Evolutionary conservation across 1,140 invertebrate genomes (phyloP).

Genomic region (Vanessa tameamea): DNA sequence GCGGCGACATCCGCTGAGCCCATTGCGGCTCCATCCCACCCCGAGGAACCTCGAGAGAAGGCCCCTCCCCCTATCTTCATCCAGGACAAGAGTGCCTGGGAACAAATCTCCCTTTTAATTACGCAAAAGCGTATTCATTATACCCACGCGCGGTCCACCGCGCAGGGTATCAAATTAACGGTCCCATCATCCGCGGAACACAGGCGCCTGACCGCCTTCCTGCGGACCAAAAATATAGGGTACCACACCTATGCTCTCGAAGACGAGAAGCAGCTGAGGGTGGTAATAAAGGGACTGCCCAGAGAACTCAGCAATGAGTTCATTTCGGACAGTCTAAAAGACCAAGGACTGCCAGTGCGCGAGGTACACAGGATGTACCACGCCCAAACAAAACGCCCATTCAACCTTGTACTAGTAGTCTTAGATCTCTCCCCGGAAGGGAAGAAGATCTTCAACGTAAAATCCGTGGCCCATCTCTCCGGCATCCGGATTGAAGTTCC

Average conservation of each 20-base stretch:
- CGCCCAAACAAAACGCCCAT: not conserved
- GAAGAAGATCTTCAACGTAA: not conserved
- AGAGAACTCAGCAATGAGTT: not conserved
- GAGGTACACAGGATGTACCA: not conserved
- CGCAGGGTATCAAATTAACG: not conserved
- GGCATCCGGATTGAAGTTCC: not conserved
- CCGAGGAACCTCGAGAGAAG: not conserved
- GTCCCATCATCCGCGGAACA: not conserved
- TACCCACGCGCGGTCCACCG: not conserved
- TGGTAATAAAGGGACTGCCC: not conserved
- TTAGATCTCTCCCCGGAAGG: not conserved
- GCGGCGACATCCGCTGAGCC: not conserved
- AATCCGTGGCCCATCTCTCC: not conserved
- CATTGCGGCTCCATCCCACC: no score
- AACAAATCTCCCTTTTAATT: not conserved
- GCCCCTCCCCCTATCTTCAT: not conserved
- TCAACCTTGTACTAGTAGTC: not conserved
- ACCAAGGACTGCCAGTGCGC: not conserved
- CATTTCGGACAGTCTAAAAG: not conserved
- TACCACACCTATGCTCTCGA: not conserved
- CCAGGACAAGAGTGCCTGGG: not conserved
- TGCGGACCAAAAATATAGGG: not conserved
- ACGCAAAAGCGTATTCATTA: not conserved
- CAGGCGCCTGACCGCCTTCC: not conserved
- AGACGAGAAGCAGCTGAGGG: not conserved